Base-by-base conservation (phyloP, 1,140 invertebrate genomes). In the Drosophila persimilis region DNA sequence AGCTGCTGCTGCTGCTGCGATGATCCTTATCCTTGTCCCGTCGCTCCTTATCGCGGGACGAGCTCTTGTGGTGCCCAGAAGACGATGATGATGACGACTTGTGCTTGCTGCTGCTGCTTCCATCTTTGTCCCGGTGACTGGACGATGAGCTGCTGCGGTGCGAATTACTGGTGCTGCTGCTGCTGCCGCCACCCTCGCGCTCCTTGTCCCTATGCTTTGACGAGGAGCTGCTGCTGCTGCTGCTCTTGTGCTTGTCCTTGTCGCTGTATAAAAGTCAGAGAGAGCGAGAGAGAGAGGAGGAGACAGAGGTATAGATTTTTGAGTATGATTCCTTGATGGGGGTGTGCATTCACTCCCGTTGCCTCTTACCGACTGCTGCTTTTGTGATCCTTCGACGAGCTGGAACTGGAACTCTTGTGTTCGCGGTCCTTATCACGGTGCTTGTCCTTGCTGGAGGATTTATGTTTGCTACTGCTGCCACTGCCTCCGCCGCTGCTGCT, bases 391-490 rank as follows among this genome's bases (percentile, higher is more conserved):
- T 75, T 90, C 4, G 88, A 90, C 43, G 80, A 85, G 35, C 80
- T 65, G 61, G 83, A 77, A 66, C 74, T 77, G 67, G 89, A 92
- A 52, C 90, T 92, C 58, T 92, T 92, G 31, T 93, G 91, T 45
- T 93, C 80, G 55, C 80, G 48, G 13, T 91, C 89, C 70, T 80
- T 93, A 64, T 92, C 93, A 67, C 93, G 92, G 60, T 93, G 91
- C 59, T 92, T 92, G 55, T 93, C 91, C 81, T 92, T 92, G 73
- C 92, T 94, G 2, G 94, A 95, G 31, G 94, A 95, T 66, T 94
- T 95, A 77, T 94, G 94, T 80, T 94, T 92, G 78, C 93, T 93
- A 77, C 93, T 93, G 69, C 94, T 92, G 69, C 92, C 93, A 86
- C 93, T 93, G 73, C 93, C 92, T 55, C 92, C 92, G 53, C 93